A percentile compares a stretch with the other conserved stretches of the same genome.
These are phyloP conservation scores for Sicus ferrugineus DNA, from an alignment of 2,888 invertebrate species.

Conservation along the genomic window DNA sequence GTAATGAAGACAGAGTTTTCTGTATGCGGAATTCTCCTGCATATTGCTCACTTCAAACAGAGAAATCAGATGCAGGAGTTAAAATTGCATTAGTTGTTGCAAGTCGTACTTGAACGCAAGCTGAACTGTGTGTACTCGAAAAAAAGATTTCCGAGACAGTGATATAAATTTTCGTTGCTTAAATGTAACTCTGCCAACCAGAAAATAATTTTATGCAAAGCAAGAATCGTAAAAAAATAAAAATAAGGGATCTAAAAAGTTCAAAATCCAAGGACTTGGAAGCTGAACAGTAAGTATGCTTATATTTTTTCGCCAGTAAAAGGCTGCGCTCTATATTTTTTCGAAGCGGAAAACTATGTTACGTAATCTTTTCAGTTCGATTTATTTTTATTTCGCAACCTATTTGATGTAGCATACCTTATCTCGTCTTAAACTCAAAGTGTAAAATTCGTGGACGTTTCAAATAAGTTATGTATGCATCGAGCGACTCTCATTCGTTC, in stretches of 20 bases:
- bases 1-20: conserved; percentile 35
- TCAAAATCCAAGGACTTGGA: background rate
- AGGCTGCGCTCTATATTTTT: conserved; percentile 24
- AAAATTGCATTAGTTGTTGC: conserved; percentile 27
- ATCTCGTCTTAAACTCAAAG: background rate
- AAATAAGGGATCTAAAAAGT: no score
- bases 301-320: conserved; percentile 5
- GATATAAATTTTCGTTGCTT: background rate
- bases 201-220: background rate
- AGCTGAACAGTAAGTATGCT: conserved; percentile 20
- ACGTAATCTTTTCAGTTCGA: background rate
- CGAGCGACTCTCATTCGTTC: background rate
- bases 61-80: conserved; percentile 26
- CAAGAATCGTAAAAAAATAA: background rate
- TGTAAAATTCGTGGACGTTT: background rate
- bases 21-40: conserved; percentile 42
- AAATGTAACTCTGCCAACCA: background rate
- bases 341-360: background rate
- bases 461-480: conserved; percentile 22
- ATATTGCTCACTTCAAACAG: conserved; percentile 21
- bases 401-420: background rate
- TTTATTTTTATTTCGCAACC: background rate
- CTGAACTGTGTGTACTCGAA: conserved; percentile 16
- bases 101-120: conserved; percentile 15
- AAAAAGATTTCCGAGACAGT: conserved; percentile 11